Evolutionary conservation across 2,797 vertebrate species (phyloP), one percentile per base, ranked within the genome.

Genomic region (Octomys mimax): DNA sequence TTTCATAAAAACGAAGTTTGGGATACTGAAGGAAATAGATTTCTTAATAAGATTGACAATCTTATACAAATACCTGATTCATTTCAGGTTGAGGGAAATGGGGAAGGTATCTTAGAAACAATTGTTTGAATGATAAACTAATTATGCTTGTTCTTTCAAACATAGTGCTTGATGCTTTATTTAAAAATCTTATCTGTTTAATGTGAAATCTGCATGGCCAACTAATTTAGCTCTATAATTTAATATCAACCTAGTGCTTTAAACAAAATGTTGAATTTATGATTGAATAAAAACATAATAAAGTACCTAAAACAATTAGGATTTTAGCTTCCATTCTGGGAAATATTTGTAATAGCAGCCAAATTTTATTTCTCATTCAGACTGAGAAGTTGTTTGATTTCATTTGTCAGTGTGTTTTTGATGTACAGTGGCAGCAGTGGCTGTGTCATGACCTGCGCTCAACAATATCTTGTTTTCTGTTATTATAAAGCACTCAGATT

Each of bases 1-100:
- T 94, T 87, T 64, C 28, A 64, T 22, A 39, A 87, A 95, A 93
- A 94, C n/a, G 46, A 96, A 95, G 39, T 89, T 66, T 62, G 73
- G 85, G 8, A 81, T 66, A 95, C 31, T 75, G 24, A 70, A 73
- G 0, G 42, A 66, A 96, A 70, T 87, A 46, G 36, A 1, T 31
- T 91, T 93, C 75, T 92, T 85, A 94, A 36, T 49, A 92, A 89
- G 66, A 13, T 0, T 66, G 10, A 6, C 52, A 86, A 59, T 28
- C 9, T 83, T 46, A 52, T 57, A 68, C 28, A 26, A 79, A 7
- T 75, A 52, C 91, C 4, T 91, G 62, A 81, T 92, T 75, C 36
- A 66, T 6, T 1, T 89, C 73, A 33, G 8, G 46, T 68, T 54
- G 2, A 87, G 64, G 33, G 36, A 87, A 94, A 71, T 57, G 46